A percentile compares a stretch with the other conserved stretches of the same genome.
phyloP scores from a whole-genome alignment of 35 echinoderm and acorn worm genomes.

The Ptychodera flava region DNA sequence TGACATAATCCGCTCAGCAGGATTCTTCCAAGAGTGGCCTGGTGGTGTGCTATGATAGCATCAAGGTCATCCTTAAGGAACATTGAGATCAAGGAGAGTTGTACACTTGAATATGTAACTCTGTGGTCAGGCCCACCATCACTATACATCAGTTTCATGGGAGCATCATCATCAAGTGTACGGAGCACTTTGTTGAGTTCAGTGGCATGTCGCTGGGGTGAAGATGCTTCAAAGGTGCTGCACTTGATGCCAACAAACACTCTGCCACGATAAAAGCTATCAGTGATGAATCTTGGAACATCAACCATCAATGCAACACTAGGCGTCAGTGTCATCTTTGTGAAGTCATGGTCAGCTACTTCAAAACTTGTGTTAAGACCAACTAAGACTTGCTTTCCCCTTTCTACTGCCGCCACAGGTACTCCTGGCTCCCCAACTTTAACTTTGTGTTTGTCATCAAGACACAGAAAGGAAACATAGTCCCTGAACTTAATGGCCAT shows the following conservation, averaged over 20 bases:
- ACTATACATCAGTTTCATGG: neutral
- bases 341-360: constrained; percentile 29
- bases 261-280: constrained; percentile 2
- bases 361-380: neutral
- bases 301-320: neutral
- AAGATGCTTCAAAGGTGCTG: neutral
- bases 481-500: constrained; percentile 8
- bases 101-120: constrained; percentile 10
- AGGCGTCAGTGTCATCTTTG: neutral
- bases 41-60: constrained; percentile 5
- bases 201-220: neutral
- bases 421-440: constrained; percentile 21
- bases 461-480: neutral
- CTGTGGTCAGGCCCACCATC: constrained; percentile 17
- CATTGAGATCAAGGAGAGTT: neutral
- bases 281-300: neutral
- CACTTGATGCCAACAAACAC: neutral
- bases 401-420: constrained; percentile 24
- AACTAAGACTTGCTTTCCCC: constrained; percentile 23
- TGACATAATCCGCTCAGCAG: constrained; percentile 21
- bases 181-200: neutral
- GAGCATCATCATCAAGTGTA: neutral
- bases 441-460: constrained; percentile 26
- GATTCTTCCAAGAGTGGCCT: constrained; percentile 18
- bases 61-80: constrained; percentile 7